Evolutionary conservation across 2,113 vertebrate genomes (phyloP).

Genomic region (Callocephalon fimbriatum): DNA sequence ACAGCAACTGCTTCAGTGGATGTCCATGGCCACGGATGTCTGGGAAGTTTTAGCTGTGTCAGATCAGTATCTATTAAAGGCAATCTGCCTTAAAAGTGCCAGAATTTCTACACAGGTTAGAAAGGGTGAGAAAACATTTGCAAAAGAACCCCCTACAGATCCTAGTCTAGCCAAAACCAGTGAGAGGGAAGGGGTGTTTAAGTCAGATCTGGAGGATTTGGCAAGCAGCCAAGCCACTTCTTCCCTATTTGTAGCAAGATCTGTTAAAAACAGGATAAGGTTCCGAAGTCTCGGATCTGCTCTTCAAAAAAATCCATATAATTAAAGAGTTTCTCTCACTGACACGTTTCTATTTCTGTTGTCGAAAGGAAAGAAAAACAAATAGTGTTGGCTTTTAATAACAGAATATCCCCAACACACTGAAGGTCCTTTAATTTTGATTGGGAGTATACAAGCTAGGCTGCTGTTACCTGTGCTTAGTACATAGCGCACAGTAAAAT

Average conservation of each 20-base stretch:
- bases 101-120: not conserved
- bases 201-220: not conserved
- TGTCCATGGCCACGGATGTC: rapidly evolving
- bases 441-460: constrained; percentile 35
- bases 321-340: constrained; percentile 56
- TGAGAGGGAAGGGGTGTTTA: not conserved
- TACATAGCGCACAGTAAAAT: constrained; percentile 13
- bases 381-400: constrained; percentile 58
- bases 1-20: not conserved
- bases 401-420: constrained; percentile 36
- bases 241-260: not conserved
- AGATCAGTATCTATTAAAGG: not conserved
- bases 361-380: constrained; percentile 58
- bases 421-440: constrained; percentile 60
- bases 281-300: constrained; percentile 45
- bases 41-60: not conserved
- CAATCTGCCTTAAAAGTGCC: not conserved
- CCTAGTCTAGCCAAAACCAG: constrained; percentile 3
- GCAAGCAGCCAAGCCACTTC: not conserved
- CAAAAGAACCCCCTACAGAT: not conserved
- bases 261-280: constrained; percentile 40
- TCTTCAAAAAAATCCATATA: constrained; percentile 51
- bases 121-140: constrained; percentile 24
- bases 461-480: constrained; percentile 11
- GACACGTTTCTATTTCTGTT: constrained; percentile 21